Conservation (phyloP, 2,888 invertebrate species). For the Lottia scabra region DNA sequence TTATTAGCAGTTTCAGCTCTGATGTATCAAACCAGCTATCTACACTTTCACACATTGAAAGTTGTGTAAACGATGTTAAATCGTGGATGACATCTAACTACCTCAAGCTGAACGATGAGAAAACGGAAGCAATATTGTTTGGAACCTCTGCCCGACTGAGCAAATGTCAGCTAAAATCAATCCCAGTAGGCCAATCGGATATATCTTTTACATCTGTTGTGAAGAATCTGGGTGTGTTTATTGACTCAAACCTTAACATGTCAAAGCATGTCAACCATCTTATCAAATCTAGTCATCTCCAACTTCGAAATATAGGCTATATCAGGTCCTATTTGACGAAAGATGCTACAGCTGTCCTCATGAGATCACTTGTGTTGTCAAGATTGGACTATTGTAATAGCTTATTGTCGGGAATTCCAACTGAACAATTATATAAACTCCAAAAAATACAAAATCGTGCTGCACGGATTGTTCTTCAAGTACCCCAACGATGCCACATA, state of each 20-base stretch:
- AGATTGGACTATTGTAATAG: constrained; percentile 8
- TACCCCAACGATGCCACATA: too few relatives aligned
- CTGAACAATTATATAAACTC: neutral
- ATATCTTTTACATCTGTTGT: constrained; percentile 3
- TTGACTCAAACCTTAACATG: neutral
- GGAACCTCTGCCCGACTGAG: neutral
- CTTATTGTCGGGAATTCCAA: neutral
- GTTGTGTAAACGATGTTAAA: constrained; percentile 2
- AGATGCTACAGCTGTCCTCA: neutral
- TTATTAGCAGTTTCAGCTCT: neutral
- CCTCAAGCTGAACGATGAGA: constrained; percentile 5
- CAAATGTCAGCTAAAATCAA: neutral
- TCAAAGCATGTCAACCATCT: neutral
- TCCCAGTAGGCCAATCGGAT: neutral
- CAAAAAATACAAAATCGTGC: too few relatives aligned
- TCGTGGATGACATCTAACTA: constrained; percentile 3
- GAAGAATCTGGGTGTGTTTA: neutral
- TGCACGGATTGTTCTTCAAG: too few relatives aligned
- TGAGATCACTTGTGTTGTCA: constrained; percentile 2
- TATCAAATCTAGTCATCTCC: neutral
- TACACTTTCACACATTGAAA: neutral
- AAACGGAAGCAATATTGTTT: constrained; percentile 2
- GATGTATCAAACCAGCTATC: neutral
- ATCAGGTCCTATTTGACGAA: neutral
- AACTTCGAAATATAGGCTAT: constrained; percentile 4